These are phyloP conservation scores for Pyxicephalus adspersus DNA, from an alignment of 2,113 vertebrate species.

Conservation along the genomic window DNA sequence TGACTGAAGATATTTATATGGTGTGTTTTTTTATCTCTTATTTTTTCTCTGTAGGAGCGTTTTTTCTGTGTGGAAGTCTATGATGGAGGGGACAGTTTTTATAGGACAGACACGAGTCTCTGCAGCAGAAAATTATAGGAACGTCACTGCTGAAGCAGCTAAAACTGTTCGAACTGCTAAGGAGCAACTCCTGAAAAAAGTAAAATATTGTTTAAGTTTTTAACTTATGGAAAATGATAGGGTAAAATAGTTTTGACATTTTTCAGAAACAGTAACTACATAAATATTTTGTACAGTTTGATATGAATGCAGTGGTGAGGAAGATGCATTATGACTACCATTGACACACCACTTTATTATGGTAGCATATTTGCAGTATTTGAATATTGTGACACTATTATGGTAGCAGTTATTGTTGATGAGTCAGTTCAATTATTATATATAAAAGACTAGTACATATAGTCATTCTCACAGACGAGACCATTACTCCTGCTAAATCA, in stretches of 20 bases:
- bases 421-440: background rate
- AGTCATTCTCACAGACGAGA: too few relatives aligned
- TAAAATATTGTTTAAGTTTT: constrained; percentile 50
- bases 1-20: background rate
- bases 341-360: too few relatives aligned
- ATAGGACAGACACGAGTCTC: constrained; percentile 71
- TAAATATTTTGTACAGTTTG: too few relatives aligned
- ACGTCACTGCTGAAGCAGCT: constrained; percentile 67
- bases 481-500: too few relatives aligned
- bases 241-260: too few relatives aligned
- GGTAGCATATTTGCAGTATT: too few relatives aligned
- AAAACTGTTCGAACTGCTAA: constrained; percentile 76
- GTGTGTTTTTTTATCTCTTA: background rate
- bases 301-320: too few relatives aligned
- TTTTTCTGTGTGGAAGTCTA: constrained; percentile 78
- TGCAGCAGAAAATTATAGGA: constrained; percentile 77
- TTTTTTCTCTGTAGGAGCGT: constrained; percentile 67
- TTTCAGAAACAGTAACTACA: too few relatives aligned
- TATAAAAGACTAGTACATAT: too few relatives aligned
- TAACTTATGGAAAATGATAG: too few relatives aligned
- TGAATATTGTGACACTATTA: too few relatives aligned
- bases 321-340: too few relatives aligned
- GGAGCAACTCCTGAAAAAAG: constrained; percentile 83
- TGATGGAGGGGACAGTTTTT: constrained; percentile 79
- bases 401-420: rapidly evolving